Conservation (phyloP, 2,888 invertebrate species). For the Minunthozetes semirufus region DNA sequence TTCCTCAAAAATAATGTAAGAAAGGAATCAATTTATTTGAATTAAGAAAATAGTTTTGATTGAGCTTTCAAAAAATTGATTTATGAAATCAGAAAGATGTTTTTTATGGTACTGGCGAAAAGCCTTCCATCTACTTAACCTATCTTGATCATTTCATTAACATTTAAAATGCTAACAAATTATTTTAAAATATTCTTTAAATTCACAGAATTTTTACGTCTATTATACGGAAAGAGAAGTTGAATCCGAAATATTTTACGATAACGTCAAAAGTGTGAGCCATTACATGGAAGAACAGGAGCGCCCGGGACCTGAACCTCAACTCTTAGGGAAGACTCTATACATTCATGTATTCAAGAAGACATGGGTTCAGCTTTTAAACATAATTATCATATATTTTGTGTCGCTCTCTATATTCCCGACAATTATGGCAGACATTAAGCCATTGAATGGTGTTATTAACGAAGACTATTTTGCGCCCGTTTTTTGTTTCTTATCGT, state of each 20-base stretch:
- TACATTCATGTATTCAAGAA: slow-evolving; percentile 20
- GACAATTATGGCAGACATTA: slow-evolving; percentile 64
- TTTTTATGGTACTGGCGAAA: no score
- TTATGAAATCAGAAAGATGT: no score
- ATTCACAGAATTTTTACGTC: not conserved
- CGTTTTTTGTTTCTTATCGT: slow-evolving; percentile 82
- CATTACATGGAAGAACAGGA: not conserved
- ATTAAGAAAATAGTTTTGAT: not conserved
- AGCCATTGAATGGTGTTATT: slow-evolving; percentile 52
- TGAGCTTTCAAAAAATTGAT: not conserved
- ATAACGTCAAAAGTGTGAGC: not conserved
- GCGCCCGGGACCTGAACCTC: not conserved
- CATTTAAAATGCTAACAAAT: no score
- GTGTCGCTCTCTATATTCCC: slow-evolving; percentile 86
- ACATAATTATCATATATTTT: slow-evolving; percentile 85
- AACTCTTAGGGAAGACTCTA: not conserved
- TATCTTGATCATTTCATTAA: no score
- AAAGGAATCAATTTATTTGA: not conserved
- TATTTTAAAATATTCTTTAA: no score
- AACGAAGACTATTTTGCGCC: slow-evolving; percentile 56
- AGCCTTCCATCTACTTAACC: no score
- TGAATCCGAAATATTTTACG: not conserved
- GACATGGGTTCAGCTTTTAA: slow-evolving; percentile 65
- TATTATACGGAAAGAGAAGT: not conserved
- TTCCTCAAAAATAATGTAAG: slow-evolving; percentile 27